Evolutionary conservation across 2,797 vertebrate genomes (phyloP).

Genomic region (Alcedo atthis): DNA sequence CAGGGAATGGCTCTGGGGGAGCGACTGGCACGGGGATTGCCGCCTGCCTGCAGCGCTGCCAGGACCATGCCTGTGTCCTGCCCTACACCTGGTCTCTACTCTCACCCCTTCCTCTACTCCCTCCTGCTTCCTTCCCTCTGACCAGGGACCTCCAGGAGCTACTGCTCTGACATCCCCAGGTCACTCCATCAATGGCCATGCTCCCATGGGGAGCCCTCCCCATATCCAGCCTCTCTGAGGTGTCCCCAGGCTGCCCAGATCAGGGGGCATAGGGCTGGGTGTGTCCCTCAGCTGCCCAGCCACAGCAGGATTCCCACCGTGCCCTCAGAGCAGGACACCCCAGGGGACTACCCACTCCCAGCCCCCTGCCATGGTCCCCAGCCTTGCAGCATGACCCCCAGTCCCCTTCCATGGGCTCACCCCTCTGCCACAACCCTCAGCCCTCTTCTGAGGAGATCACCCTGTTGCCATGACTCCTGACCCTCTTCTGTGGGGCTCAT

Average conservation of each 20-base stretch:
- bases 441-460: rapidly evolving
- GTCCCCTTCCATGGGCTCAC: not conserved
- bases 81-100: not conserved
- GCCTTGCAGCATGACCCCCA: not conserved
- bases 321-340: not conserved
- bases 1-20: not conserved
- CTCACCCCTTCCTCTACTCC: not conserved
- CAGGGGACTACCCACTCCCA: rapidly evolving
- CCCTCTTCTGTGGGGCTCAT: not conserved
- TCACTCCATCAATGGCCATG: rapidly evolving
- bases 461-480: not conserved
- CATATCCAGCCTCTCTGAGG: rapidly evolving
- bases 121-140: not conserved
- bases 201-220: not conserved
- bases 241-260: not conserved
- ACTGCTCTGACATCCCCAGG: not conserved
- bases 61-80: not conserved
- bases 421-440: not conserved
- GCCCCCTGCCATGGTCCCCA: not conserved
- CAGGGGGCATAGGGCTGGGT: not conserved
- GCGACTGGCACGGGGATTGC: rapidly evolving
- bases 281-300: not conserved
- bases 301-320: not conserved
- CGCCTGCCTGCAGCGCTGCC: not conserved
- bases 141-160: rapidly evolving